phyloP scores from a whole-genome alignment of 2,888 invertebrate genomes.

The Cephus nigrinus region DNA sequence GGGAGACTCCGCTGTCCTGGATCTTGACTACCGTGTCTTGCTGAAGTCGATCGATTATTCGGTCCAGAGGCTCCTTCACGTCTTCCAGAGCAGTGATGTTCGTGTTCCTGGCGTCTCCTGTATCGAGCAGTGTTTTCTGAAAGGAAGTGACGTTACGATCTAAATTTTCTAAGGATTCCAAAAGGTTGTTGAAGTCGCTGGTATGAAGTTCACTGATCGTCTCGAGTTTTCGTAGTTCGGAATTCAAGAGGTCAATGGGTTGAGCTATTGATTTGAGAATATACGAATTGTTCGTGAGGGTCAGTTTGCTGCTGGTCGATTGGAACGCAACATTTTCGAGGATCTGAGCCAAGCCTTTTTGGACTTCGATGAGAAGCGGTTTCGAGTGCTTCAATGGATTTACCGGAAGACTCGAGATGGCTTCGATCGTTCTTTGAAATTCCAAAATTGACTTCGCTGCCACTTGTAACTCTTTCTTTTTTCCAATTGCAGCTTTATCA shows the following conservation, averaged over 20 bases:
- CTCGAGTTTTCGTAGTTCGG: conserved; percentile 13
- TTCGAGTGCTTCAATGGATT: conserved; percentile 19
- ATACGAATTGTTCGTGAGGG: conserved; percentile 15
- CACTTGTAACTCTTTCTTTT: conserved; percentile 25
- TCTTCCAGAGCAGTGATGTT: conserved; percentile 19
- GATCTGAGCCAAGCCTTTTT: conserved; percentile 24
- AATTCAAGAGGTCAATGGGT: conserved; percentile 15
- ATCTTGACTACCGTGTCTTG: conserved; percentile 19
- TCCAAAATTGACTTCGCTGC: conserved; percentile 20
- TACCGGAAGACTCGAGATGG: conserved; percentile 14
- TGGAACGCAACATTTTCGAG: conserved; percentile 24
- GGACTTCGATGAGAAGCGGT: conserved; percentile 23
- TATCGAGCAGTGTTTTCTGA: conserved; percentile 18
- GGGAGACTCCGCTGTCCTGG: conserved; percentile 19
- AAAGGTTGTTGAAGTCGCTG: conserved; percentile 17
- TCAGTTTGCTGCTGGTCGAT: conserved; percentile 12
- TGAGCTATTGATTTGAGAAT: conserved; percentile 16
- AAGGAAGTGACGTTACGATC: conserved; percentile 14
- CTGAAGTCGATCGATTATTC: conserved; percentile 17
- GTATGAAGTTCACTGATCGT: conserved; percentile 15
- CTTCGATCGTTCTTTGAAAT: conserved; percentile 20
- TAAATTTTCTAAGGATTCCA: conserved; percentile 17
- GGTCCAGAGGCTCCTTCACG: conserved; percentile 20
- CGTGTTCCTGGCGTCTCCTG: conserved; percentile 18
- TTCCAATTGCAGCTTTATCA: conserved; percentile 25